A percentile compares a stretch with the other conserved stretches of the same genome.
Evolutionary conservation across 2,797 vertebrate genomes (phyloP).

Genomic region (Anguilla anguilla): DNA sequence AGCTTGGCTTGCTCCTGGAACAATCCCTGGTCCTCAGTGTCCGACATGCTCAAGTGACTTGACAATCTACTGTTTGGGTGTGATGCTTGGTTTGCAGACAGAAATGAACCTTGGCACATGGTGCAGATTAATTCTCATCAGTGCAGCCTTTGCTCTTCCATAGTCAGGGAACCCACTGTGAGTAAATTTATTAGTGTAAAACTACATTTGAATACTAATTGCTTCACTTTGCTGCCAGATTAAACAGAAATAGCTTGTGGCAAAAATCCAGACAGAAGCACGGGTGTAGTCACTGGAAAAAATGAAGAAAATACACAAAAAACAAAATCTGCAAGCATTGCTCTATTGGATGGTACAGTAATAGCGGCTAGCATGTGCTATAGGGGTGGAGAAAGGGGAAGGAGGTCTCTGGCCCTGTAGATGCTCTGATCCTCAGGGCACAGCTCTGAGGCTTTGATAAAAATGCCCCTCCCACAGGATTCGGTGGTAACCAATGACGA

Average conservation of each 20-base stretch:
- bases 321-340: background rate
- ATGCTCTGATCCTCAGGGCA: background rate
- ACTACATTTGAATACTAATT: background rate
- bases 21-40: background rate
- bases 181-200: background rate
- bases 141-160: background rate
- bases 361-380: background rate
- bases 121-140: background rate
- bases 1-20: background rate
- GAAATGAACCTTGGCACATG: background rate
- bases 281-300: background rate
- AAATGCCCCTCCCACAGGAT: conserved; percentile 69
- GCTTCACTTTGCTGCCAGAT: background rate
- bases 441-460: background rate
- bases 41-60: background rate
- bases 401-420: background rate
- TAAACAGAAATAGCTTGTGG: background rate
- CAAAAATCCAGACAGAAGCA: background rate
- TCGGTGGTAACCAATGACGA: conserved; percentile 90
- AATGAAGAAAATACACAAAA: background rate
- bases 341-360: background rate
- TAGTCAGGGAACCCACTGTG: background rate
- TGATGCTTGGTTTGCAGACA: background rate
- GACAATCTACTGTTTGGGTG: background rate
- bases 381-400: background rate